A percentile compares a stretch with the other conserved stretches of the same genome.
These are phyloP conservation scores for Linyphia triangularis DNA, from an alignment of 2,888 invertebrate species.

Conservation along the genomic window DNA sequence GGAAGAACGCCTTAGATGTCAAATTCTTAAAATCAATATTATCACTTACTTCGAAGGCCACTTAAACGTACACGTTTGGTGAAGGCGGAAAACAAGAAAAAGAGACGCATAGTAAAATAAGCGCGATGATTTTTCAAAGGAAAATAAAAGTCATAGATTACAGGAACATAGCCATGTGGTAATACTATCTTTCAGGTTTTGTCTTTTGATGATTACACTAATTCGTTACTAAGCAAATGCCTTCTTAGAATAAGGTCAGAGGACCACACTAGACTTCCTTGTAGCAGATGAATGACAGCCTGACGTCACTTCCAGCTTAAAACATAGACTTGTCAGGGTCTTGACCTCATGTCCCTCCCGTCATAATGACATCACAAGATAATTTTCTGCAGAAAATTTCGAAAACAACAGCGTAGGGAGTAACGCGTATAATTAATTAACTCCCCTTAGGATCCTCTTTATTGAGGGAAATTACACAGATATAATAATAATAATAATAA, in stretches of 20 bases:
- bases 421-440: constrained; percentile 6
- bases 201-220: constrained; percentile 51
- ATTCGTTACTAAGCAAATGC: constrained; percentile 65
- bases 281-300: constrained; percentile 56
- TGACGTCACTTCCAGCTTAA: constrained; percentile 64
- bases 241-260: constrained; percentile 63
- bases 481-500: no score
- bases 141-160: not conserved
- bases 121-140: not conserved
- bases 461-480: not conserved
- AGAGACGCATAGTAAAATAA: no score
- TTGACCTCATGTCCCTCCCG: constrained; percentile 63
- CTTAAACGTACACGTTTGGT: no score
- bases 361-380: constrained; percentile 60
- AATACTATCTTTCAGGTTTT: constrained; percentile 39
- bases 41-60: no score
- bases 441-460: not conserved
- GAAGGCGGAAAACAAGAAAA: no score
- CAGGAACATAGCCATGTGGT: not conserved
- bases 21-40: no score
- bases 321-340: constrained; percentile 60
- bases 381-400: constrained; percentile 63
- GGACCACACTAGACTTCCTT: constrained; percentile 65
- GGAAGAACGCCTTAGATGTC: no score
- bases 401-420: constrained; percentile 13